These are phyloP conservation scores for Papilio protenor DNA, from an alignment of 2,888 invertebrate genomes.

Conservation along the genomic window DNA sequence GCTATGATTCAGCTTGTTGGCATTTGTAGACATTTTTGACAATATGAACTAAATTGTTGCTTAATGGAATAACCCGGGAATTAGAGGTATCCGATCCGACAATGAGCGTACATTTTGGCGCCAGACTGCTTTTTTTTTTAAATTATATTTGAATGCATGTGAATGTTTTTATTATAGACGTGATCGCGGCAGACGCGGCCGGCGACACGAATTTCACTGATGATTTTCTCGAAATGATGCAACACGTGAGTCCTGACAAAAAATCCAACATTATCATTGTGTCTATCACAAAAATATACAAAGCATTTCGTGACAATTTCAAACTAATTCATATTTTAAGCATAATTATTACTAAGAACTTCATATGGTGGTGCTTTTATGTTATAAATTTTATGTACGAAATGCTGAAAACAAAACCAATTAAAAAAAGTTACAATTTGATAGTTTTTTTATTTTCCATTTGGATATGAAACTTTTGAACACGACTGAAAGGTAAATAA, in stretches of 20 bases:
- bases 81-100: background rate
- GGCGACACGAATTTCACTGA: constrained; percentile 64
- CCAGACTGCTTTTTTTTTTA: background rate
- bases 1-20: background rate
- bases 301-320: constrained; percentile 2
- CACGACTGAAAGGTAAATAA: constrained; percentile 64
- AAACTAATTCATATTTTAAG: background rate
- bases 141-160: background rate
- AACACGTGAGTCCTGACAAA: constrained; percentile 58
- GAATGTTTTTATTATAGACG: constrained; percentile 52
- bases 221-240: constrained; percentile 74
- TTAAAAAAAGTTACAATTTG: constrained; percentile 32
- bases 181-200: constrained; percentile 54
- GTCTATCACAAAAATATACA: constrained; percentile 28
- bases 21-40: background rate
- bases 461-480: constrained; percentile 64
- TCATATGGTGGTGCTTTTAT: constrained; percentile 60
- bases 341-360: constrained; percentile 8
- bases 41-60: background rate
- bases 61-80: background rate
- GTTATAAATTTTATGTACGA: constrained; percentile 38
- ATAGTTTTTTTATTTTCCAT: constrained; percentile 36
- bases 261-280: constrained; percentile 13
- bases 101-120: background rate
- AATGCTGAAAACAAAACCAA: constrained; percentile 27